phyloP scores from a whole-genome alignment of 2,113 vertebrate species.

The Raphicerus campestris region DNA sequence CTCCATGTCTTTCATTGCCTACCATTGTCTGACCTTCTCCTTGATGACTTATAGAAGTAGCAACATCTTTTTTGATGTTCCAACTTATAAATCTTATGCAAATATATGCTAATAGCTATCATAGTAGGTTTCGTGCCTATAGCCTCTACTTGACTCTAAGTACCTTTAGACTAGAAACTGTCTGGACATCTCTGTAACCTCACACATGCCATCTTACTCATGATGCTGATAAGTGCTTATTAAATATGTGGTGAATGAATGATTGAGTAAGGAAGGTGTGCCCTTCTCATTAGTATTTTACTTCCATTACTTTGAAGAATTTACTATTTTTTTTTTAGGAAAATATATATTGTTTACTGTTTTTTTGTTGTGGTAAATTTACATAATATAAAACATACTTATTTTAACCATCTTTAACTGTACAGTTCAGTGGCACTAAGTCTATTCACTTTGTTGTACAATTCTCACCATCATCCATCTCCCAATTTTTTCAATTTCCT shows the following conservation, averaged over 20 bases:
- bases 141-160: neutral
- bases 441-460: neutral
- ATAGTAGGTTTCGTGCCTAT: neutral
- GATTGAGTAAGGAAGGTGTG: neutral
- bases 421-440: neutral
- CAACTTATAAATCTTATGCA: neutral
- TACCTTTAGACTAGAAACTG: neutral
- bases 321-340: neutral
- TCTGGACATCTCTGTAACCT: neutral
- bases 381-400: neutral
- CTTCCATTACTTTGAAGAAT: neutral
- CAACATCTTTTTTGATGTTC: neutral
- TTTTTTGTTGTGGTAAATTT: neutral
- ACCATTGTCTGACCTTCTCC: neutral
- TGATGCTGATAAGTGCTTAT: neutral
- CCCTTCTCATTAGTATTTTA: neutral
- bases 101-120: neutral
- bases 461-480: neutral
- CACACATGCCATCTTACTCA: neutral
- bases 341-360: neutral
- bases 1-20: neutral
- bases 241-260: neutral
- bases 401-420: neutral
- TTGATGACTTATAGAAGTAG: neutral
- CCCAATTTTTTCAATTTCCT: neutral